Percentiles rank a stretch among this genome's conserved stretches.
phyloP scores from a whole-genome alignment of 2,113 vertebrate species.

The Siniperca knerii region DNA sequence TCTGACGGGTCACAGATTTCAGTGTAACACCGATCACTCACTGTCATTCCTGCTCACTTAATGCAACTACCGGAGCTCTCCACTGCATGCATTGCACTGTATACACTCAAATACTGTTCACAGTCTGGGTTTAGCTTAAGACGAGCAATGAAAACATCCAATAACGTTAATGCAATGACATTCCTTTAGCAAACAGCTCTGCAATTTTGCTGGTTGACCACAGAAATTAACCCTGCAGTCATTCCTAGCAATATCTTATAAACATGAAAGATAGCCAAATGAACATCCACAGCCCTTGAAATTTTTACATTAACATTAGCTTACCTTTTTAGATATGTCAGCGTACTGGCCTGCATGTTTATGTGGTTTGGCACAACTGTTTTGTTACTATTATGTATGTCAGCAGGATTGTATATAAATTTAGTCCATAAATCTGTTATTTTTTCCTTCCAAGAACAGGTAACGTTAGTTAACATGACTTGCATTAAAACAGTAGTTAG shows the following conservation, averaged over 20 bases:
- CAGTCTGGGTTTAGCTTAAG: not conserved
- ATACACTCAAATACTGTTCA: not conserved
- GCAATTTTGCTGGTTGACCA: not conserved
- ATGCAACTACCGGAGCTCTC: not conserved
- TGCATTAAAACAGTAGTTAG: not conserved
- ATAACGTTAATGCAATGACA: not conserved
- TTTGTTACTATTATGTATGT: not conserved
- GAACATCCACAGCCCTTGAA: not conserved
- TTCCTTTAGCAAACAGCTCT: not conserved
- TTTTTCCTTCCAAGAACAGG: not conserved
- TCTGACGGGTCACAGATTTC: slow-evolving; percentile 2
- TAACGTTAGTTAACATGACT: not conserved
- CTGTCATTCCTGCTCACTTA: not conserved
- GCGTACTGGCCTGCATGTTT: not conserved
- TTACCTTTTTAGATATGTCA: not conserved
- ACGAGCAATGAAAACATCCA: not conserved
- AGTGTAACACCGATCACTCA: not conserved
- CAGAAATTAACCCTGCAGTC: not conserved
- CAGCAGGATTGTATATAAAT: not conserved
- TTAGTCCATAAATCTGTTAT: not conserved
- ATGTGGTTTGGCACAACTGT: not conserved
- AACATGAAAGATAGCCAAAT: not conserved
- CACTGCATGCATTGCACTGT: not conserved
- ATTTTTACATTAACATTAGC: not conserved
- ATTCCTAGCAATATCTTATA: not conserved